Evolutionary conservation across 2,113 vertebrate genomes (phyloP).

Genomic region (Apeltes quadracus): DNA sequence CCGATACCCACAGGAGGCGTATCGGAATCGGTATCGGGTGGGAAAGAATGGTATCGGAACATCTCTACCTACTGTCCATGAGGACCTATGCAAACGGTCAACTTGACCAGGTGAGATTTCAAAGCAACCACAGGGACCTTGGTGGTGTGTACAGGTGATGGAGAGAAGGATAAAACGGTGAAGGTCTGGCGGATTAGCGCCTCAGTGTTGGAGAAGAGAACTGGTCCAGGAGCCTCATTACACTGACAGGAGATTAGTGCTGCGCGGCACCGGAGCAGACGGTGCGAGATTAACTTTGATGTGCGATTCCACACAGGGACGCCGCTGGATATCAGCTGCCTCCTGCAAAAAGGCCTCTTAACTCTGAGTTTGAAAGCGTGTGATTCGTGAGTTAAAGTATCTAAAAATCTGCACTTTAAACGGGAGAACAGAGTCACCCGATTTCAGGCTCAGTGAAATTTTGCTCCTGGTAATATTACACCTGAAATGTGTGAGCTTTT

Average conservation of each 20-base stretch:
- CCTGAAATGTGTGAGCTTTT: not conserved
- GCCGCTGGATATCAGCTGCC: conserved; percentile 73
- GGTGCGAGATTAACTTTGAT: conserved; percentile 80
- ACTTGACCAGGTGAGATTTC: conserved; percentile 27
- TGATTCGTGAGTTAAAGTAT: conserved; percentile 52
- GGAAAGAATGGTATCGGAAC: too few species aligned
- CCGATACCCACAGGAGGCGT: too few species aligned
- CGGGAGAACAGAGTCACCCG: not conserved
- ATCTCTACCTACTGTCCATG: too few species aligned
- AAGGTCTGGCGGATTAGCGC: conserved; percentile 64
- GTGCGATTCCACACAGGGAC: conserved; percentile 75
- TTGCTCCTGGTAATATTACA: not conserved
- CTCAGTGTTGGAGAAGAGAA: conserved; percentile 57
- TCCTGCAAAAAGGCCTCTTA: conserved; percentile 67
- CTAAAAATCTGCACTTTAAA: conserved; percentile 45
- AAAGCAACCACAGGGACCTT: conserved; percentile 59
- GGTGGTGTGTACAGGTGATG: conserved; percentile 43
- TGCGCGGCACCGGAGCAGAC: conserved; percentile 71
- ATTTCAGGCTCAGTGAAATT: conserved; percentile 3
- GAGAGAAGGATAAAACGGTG: conserved; percentile 32
- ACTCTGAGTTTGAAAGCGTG: conserved; percentile 54
- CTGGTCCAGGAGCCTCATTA: conserved; percentile 77
- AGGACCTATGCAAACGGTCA: not conserved
- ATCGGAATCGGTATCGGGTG: too few species aligned
- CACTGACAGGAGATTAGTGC: conserved; percentile 80